phyloP scores from a whole-genome alignment of 2,888 invertebrate genomes.

The Abrostola tripartita region DNA sequence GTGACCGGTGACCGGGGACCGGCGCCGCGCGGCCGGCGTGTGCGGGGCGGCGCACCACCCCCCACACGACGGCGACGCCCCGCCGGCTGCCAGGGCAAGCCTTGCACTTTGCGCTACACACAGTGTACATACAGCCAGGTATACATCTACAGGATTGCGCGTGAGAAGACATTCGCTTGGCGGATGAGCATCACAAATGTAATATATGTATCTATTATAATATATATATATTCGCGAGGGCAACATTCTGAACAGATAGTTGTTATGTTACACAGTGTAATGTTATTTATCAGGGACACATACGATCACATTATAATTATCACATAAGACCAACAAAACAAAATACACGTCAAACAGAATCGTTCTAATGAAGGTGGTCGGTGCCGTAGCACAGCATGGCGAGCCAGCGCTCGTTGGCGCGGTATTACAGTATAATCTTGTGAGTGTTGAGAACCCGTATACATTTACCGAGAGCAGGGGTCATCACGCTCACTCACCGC shows the following conservation, averaged over 20 bases:
- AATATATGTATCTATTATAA: too few relatives aligned
- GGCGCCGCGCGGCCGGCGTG: constrained; percentile 22
- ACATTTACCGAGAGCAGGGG: constrained; percentile 42
- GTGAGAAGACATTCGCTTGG: constrained; percentile 23
- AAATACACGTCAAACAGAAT: constrained; percentile 8
- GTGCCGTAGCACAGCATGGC: not conserved
- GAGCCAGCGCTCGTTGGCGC: not conserved
- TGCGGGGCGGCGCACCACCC: constrained; percentile 38
- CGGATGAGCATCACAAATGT: constrained; percentile 8
- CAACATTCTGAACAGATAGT: constrained; percentile 26
- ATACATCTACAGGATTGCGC: constrained; percentile 19
- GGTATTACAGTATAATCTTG: not conserved
- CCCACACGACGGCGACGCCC: constrained; percentile 29
- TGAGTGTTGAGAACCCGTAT: not conserved
- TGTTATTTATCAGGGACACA: not conserved
- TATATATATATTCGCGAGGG: constrained; percentile 25
- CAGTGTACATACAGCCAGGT: constrained; percentile 23
- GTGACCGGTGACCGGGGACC: constrained; percentile 10
- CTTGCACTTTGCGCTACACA: constrained; percentile 7
- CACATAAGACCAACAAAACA: constrained; percentile 18
- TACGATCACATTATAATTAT: constrained; percentile 21
- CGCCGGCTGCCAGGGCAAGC: constrained; percentile 20
- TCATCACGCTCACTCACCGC: constrained; percentile 21
- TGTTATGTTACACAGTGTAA: not conserved
- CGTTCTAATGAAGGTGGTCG: not conserved